Base-by-base conservation (phyloP, 2,888 invertebrate genomes). In the Brachyptera putata region DNA sequence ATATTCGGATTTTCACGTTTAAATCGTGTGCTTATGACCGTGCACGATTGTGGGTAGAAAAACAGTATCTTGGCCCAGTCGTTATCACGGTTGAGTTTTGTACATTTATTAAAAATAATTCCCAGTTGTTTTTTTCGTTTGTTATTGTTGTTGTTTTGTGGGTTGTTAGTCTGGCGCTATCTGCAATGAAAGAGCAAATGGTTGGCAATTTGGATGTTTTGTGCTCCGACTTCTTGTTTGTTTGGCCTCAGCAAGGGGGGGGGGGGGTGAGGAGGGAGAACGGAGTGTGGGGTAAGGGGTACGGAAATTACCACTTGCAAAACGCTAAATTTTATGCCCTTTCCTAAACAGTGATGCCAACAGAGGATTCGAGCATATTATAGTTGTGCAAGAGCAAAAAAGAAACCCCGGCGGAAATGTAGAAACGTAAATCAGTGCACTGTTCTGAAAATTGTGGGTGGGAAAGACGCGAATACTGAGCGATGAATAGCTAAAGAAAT, bases 301-400 rank as follows among this genome's bases (percentile, higher is more conserved):
- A 57, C 55, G 61, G 63, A 63, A 61, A 61, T 61, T 63, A 63
- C 58, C 63, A 61, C 63, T 61, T 61, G 58, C 58, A 63, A 57
- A 61, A 58, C 56, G 61, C 56, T 58, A 61, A 58, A 63, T 61
- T 63, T 63, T 61, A 59, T 58, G 57, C 53, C 57, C 58, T 58
- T 58, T 60, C 57, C 62, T 59, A 60, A 60, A 62, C 60, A 62
- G 60, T 57, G 55, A 36, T 57, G 53, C 57, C 61, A 43, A 58
- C 53, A 13, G 43, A 36, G 36, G 53, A 53, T 36, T 53, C 16
- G 18, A 61, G 53, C 58, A 58, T 61, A 61, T 61, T 61, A 61
- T 55, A 61, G 61, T 57, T 57, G 50, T 36, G 46, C 48, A 43
- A 46, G 37, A 34, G 48, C 18, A 39, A 48, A 53, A 36, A 50